Evolutionary conservation across 2,888 invertebrate species (phyloP).

Genomic region (Carterocephalus palaemon): DNA sequence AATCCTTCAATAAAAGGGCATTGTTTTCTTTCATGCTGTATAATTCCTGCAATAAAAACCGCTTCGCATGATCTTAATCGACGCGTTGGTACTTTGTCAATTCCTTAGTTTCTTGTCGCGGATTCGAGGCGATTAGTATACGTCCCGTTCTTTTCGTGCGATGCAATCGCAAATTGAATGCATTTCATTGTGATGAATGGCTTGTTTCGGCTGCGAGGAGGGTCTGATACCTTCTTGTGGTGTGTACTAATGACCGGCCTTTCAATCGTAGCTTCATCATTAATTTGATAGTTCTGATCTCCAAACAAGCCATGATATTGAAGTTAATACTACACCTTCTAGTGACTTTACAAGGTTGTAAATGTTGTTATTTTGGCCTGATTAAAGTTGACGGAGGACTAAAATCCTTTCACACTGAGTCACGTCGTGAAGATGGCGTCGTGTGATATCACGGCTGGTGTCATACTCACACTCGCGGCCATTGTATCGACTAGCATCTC

Average conservation of each 20-base stretch:
- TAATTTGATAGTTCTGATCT: no score
- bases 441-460: conserved; percentile 18
- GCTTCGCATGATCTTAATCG: conserved; percentile 15
- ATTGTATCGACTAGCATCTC: conserved; percentile 16
- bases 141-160: conserved; percentile 12
- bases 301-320: no score
- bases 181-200: conserved; percentile 18
- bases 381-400: neutral
- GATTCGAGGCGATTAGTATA: conserved; percentile 13
- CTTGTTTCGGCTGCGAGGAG: conserved; percentile 1
- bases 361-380: no score
- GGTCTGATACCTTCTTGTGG: conserved; percentile 1
- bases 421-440: conserved; percentile 13
- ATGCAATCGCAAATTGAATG: conserved; percentile 16
- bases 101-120: conserved; percentile 4
- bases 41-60: no score
- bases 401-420: conserved; percentile 8
- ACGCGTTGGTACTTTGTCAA: neutral
- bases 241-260: no score
- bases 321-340: no score
- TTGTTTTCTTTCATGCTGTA: no score
- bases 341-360: no score
- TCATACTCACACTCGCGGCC: conserved; percentile 3
- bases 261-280: no score
- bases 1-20: no score